Evolutionary conservation across 2,113 vertebrate genomes (phyloP), one percentile per base, ranked within the genome.

Genomic region (Phyllostomus discolor): DNA sequence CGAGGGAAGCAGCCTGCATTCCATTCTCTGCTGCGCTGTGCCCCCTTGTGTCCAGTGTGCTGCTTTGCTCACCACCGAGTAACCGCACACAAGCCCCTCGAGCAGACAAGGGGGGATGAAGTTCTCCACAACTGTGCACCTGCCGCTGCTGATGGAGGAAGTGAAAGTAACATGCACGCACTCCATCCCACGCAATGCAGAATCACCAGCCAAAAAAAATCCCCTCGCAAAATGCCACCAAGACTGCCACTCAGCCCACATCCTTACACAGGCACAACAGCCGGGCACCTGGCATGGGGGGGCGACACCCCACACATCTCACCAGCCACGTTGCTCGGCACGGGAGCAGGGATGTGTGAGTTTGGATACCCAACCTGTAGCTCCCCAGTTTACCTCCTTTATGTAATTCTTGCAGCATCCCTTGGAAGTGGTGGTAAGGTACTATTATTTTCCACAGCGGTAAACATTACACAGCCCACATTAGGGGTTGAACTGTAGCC

Each of bases 141-240:
- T 97, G 97, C 94, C 70, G 12, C 46, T n/a, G 93, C 91, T 79
- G n/a, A 87, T 84, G 75, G 78, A 82, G 97, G 96, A 98, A 98
- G 96, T 96, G 95, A 97, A 97, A 98, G 96, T 86, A 83, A 54
- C 64, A 83, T 41, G 38, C 75, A 41, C 0, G 5, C 20, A 5
- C 90, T 80, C 46, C 95, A 75, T 84, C 96, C 94, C 91, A 97
- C 94, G 24, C 95, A 67, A 80, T 28, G n/a, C 88, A 93, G 91
- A 96, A 94, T 90, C 72, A 62, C 46, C 78, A 90, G 91, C 78
- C 88, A 86, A 72, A 92, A 59, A 97, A 92, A 92, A 92, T 35
- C 88, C 93, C 95, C 93, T 92, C 31, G 0, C 91, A 91, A 96
- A 97, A 96, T 96, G 86, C 91, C 93, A 97, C 95, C 0, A 7